Evolutionary conservation across 2,797 vertebrate species (phyloP), one percentile per base, ranked within the genome.

Genomic region (Chelonia mydas): DNA sequence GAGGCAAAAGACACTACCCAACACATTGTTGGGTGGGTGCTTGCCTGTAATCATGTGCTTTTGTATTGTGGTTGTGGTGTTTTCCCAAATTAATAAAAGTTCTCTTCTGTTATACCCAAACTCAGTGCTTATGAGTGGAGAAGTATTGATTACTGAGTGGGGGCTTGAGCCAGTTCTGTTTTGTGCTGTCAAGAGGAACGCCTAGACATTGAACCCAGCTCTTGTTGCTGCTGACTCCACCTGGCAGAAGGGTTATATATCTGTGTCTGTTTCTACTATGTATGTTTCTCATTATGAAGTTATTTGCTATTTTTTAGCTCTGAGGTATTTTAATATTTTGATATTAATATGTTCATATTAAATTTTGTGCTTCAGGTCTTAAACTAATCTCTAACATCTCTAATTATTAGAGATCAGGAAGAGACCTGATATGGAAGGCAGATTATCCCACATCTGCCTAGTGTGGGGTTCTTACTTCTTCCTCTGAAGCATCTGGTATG

Each of bases 201-300:
- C 28, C 31, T 33, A 33, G 31, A 61, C 59, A 61, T 61, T 61
- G 59, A 61, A 61, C 31, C 59, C 28, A 61, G 59, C 31, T 31
- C 31, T 61, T 33, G 6, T 61, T 61, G 31, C 31, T 61, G 59
- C 59, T 7, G 15, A 61, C 31, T 33, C 28, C 31, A 33, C 31
- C 59, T 33, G 59, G 15, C 13, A 61, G 59, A 61, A 61, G 12
- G 31, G 59, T 61, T 33, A 8, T 15, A 61, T 91, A 28, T 80
- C 91, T 96, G 93, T 91, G 89, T 90, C 80, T 65, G n/a, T n/a
- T n/a, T n/a, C 41, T 82, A 68, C 81, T 88, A 94, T 94, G 96
- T 93, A 74, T 83, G 77, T 93, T 95, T 95, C 86, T 80, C 93
- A 92, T 59, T 91, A 87, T 96, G 92, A 93, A 94, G 41, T 53